Base-by-base conservation (phyloP, 2,888 invertebrate genomes). In the Muschampia plurimacula region DNA sequence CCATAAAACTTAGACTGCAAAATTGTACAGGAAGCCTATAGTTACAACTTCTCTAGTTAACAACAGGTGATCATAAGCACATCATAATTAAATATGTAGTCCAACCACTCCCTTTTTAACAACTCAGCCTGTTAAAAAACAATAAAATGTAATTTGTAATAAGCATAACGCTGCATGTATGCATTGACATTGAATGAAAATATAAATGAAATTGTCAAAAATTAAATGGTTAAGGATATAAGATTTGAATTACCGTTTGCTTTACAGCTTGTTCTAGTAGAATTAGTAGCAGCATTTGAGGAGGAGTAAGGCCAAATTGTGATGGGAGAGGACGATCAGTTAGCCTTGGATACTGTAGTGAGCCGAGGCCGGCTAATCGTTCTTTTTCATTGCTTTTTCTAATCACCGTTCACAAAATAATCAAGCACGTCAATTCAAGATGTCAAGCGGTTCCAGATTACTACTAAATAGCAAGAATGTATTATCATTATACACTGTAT, bases 291-390 rank as follows among this genome's bases (percentile, higher is more conserved):
- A 55, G 69, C 63, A 46, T 55, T 49, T 52, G 13, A 39, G 52
- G 39, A 63, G 44, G 68, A 68, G n/a, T 36, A 22, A 52, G 7
- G 22, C 28, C 15, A 41, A 60, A 46, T 46, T 15, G 68, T 60
- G 68, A 68, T 68, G 68, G 60, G 46, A 60, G 28, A 60, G 68
- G 68, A 68, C 62, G 72, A 72, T 72, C 22, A 13, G 36, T 57
- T 55, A 46, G 69, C 69, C 69, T 69, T 63, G 69, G 69, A 63
- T 63, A 41, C 8, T 36, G 9, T 28, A 28, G 12, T 63, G 28
- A 28, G 12, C 69, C 69, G 69, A 69, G 69, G 69, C 69, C 69
- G 69, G 63, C 69, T 69, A 52, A 69, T 69, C 69, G 69, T 69
- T 62, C 69, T 69, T 69, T 62, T 62, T 69, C 62, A 69, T 69